Evolutionary conservation across 2,888 invertebrate genomes (phyloP).

Genomic region (Spodoptera exigua): DNA sequence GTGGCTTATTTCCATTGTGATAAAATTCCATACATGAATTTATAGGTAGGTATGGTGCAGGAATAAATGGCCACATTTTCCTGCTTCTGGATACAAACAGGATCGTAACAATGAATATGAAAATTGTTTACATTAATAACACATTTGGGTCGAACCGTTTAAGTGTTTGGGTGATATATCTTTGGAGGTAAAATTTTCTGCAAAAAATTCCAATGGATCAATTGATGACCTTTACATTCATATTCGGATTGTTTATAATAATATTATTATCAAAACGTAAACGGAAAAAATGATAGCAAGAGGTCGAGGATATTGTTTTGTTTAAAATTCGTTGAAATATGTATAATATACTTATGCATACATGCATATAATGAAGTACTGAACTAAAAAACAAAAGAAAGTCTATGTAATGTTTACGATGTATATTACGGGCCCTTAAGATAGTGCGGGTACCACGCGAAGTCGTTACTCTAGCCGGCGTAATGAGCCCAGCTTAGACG

Average conservation of each 20-base stretch:
- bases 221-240: constrained; percentile 4
- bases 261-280: constrained; percentile 16
- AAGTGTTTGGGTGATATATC: constrained; percentile 1
- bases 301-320: constrained; percentile 22
- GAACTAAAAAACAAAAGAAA: too few species aligned
- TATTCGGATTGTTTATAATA: constrained; percentile 10
- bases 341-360: constrained; percentile 13
- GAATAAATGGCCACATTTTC: constrained; percentile 36
- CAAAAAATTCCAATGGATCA: not conserved
- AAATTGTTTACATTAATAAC: constrained; percentile 8
- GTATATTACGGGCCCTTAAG: constrained; percentile 21
- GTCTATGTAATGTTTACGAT: constrained; percentile 19
- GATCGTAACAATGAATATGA: not conserved
- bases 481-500: constrained; percentile 25
- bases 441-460: constrained; percentile 13
- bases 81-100: constrained; percentile 11
- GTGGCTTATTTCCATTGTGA: constrained; percentile 16
- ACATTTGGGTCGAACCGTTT: constrained; percentile 1
- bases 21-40: constrained; percentile 13
- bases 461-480: constrained; percentile 24
- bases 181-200: not conserved
- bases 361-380: too few species aligned
- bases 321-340: constrained; percentile 26
- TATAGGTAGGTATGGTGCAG: constrained; percentile 23
- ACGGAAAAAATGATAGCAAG: constrained; percentile 20